Evolutionary conservation across 2,888 invertebrate species (phyloP), one percentile per base, ranked within the genome.

Genomic region (Nemapogon koenigi): DNA sequence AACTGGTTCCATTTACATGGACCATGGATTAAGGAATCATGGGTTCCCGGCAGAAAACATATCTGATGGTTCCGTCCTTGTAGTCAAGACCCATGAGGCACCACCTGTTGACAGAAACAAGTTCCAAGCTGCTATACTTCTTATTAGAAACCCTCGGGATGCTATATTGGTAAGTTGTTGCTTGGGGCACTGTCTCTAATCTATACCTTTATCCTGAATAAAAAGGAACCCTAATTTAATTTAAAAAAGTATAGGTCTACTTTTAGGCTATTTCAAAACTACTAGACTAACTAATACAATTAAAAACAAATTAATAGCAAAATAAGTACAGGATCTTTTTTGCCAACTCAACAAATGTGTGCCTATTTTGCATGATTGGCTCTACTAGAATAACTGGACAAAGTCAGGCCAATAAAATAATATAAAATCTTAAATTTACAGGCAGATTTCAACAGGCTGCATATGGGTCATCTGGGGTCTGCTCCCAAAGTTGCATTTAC

Each of bases 1-100:
- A 41, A 91, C 91, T 2, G 91, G 91, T 10, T 90, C 90, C 37
- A 85, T 91, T 25, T 91, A 91, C 64, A 89, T 88, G 76, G 91
- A 91, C 57, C 88, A 87, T 57, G 89, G 90, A 14, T 71, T 91
- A 15, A 62, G 87, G 45, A 84, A 87, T 53, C 89, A 90, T 50
- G 91, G 91, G 1, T 90, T 91, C 56, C 90, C 90, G 0, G 91
- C 86, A 1, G 91, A 91, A 60, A 87, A 86, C 57, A 79, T 90
- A 1, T 81, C 82, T 2, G 89, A 90, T 60, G 88, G 87, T 18
- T 87, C 90, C 7, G 90, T 91, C 4, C 66, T 90, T 39, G 83
- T 89, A 10, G 88, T 91, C 17, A 91, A 91, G 63, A 91, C 90
- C 0, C 90, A 91, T 59, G 90, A 90, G 55, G 86, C 84, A 64